phyloP scores from a whole-genome alignment of 2,113 vertebrate species.

The Synchiropus splendidus region DNA sequence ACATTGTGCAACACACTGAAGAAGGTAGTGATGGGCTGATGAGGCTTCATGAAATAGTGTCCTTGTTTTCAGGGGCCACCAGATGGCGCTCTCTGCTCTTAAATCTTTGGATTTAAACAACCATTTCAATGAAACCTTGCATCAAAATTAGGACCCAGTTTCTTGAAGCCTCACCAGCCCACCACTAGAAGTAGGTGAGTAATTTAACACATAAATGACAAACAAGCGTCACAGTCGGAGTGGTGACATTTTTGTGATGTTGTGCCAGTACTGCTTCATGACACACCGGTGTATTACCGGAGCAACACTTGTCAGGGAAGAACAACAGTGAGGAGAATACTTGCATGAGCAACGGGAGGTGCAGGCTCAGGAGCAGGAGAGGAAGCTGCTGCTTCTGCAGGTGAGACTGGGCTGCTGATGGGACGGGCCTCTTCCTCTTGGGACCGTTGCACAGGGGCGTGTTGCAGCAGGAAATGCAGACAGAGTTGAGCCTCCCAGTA shows the following conservation, averaged over 20 bases:
- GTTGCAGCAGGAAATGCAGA: constrained; percentile 97
- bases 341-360: not conserved
- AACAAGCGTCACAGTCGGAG: not conserved
- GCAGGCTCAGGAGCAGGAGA: constrained; percentile 16
- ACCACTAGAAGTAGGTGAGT: too few species aligned
- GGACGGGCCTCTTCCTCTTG: constrained; percentile 71
- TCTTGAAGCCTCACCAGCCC: too few species aligned
- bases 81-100: too few species aligned
- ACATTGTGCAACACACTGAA: not conserved
- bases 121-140: too few species aligned
- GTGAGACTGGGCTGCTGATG: constrained; percentile 2
- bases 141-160: too few species aligned
- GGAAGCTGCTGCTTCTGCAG: rapidly evolving
- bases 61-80: too few species aligned
- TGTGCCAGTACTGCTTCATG: not conserved
- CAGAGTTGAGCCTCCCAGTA: constrained; percentile 88
- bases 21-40: too few species aligned
- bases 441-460: constrained; percentile 93
- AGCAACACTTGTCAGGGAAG: not conserved
- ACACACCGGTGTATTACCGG: not conserved
- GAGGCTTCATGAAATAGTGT: too few species aligned
- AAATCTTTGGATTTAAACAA: too few species aligned
- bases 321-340: too few species aligned
- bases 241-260: not conserved
- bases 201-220: too few species aligned